Evolutionary conservation across 2,113 vertebrate species (phyloP), one percentile per base, ranked within the genome.

Genomic region (Axis porcinus): DNA sequence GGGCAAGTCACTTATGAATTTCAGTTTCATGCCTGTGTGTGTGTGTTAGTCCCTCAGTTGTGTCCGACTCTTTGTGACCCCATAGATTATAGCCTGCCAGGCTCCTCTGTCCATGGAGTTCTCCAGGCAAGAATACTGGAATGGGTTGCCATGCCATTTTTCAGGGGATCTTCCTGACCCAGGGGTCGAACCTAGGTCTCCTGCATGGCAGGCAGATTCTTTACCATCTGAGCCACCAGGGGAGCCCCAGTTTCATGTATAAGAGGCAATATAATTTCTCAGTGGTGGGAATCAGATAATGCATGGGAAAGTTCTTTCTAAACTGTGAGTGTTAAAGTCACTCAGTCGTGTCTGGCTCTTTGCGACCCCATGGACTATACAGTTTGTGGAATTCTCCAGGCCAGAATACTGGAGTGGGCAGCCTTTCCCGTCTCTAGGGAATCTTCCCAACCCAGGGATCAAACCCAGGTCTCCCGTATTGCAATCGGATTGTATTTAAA

Each of bases 1-100:
- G 87, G 90, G 81, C 81, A 95, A 95, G 15, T 33, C 40, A 57
- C 21, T 87, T 89, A 0, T 55, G 58, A 54, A 64, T 91, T 95
- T 90, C 28, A 92, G 13, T 36, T 70, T 70, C 19, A 36, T 74
- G 70, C 36, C 36, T 74, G 36, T 0, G 1, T 74, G 19, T 74
- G 19, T 70, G 21, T 43, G 36, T 74, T 40, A 25, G 23, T 74
- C 36, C n/a, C 40, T 43, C 40, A 40, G 23, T 76, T 14, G 12
- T 76, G 67, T 25, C 67, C 6, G 11, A 74, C 40, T 74, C 36
- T 25, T 74, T 43, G 11, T 6, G 23, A 74, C 21, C 36, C 21
- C 36, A 27, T 43, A 25, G 40, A 43, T 25, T 74, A 3, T 43
- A 74, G 36, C 70, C n/a, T 25, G 5, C 70, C 36, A 74, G 70